Percentiles rank a stretch among this genome's conserved stretches.
Conservation (phyloP, 1,140 invertebrate species). For the Nylanderia fulva region DNA sequence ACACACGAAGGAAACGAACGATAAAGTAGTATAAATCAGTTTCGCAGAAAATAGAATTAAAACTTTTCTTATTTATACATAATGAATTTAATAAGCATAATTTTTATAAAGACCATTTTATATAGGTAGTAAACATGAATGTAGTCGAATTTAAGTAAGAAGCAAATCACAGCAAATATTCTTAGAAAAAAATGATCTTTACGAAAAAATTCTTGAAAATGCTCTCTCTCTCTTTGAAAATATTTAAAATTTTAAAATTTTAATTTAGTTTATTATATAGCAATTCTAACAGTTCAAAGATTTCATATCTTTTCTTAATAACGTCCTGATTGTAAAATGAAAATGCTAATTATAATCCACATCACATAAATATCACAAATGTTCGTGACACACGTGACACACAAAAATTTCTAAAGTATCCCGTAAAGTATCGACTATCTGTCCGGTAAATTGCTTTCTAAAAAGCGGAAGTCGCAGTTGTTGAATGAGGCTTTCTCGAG, state of each 20-base stretch:
- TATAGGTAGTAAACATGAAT: not conserved
- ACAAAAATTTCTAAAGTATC: slow-evolving; percentile 21
- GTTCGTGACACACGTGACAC: not conserved
- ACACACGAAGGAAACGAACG: not conserved
- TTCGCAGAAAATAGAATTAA: no score
- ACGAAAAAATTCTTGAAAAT: not conserved
- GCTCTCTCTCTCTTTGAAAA: not conserved
- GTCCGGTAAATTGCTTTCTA: slow-evolving; percentile 43
- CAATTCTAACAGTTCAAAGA: not conserved
- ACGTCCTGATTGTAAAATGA: not conserved
- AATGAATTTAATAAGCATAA: no score
- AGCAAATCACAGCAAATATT: not conserved
- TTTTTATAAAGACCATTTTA: no score
- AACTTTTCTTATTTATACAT: no score
- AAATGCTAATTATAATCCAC: not conserved
- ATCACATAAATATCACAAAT: not conserved
- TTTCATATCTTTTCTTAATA: not conserved
- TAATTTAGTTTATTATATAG: not conserved
- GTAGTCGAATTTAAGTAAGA: not conserved
- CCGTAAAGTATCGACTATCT: slow-evolving; percentile 18
- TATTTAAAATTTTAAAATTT: not conserved
- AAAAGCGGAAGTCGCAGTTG: slow-evolving; percentile 52
- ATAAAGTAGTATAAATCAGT: no score
- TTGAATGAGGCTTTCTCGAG: slow-evolving; percentile 41
- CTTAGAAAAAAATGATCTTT: not conserved